These are phyloP conservation scores for Eubasilissa regina DNA, from an alignment of 1,140 invertebrate genomes.

Conservation along the genomic window DNA sequence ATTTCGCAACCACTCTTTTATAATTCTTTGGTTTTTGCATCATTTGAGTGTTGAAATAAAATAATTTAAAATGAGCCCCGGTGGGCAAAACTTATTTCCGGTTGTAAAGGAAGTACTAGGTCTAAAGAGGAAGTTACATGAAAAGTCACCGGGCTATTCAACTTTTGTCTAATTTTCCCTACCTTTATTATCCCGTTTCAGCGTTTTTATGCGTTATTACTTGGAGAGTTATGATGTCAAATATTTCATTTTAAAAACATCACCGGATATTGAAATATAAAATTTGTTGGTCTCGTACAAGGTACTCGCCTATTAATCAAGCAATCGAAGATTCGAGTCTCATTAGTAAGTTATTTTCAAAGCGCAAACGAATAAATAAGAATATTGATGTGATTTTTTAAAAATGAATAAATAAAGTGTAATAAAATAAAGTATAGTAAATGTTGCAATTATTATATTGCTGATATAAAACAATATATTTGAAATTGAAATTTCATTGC, in stretches of 20 bases:
- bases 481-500: too few species aligned
- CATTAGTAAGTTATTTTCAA: too few species aligned
- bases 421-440: too few species aligned
- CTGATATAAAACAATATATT: too few species aligned
- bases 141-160: conserved; percentile 3
- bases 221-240: neutral
- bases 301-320: neutral
- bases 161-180: conserved; percentile 17
- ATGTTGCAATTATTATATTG: too few species aligned
- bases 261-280: neutral
- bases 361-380: too few species aligned
- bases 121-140: neutral
- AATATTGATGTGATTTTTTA: too few species aligned
- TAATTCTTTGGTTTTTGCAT: too few species aligned
- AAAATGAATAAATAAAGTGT: too few species aligned
- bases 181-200: conserved; percentile 20
- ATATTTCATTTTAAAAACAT: neutral
- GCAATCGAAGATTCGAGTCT: neutral
- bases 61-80: neutral
- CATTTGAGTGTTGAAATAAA: too few species aligned
- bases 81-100: conserved; percentile 5
- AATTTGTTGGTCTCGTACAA: neutral
- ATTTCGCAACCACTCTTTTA: neutral
- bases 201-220: neutral
- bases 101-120: conserved; percentile 5